Base-by-base conservation (phyloP, 2,113 vertebrate species). In the Deroptyus accipitrinus region DNA sequence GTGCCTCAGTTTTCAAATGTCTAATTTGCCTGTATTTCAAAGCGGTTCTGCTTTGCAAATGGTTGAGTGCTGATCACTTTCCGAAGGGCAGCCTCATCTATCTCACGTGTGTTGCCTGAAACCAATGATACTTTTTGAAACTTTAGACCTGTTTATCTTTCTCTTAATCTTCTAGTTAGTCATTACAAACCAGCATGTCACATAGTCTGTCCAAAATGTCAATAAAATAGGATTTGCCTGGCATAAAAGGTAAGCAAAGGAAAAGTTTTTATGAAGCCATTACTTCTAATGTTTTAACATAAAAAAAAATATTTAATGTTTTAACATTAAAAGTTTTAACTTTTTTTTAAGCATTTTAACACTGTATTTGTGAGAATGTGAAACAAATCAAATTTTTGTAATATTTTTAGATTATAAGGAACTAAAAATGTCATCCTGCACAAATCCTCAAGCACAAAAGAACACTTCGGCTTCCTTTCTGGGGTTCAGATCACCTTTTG, bases 401-500 rank as follows among this genome's bases (percentile, higher is more conserved):
- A 66, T 88, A 49, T 84, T 96, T 96, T 90, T 88, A 98, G 98
- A 93, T 94, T 62, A 95, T 12, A 70, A 95, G 93, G 96, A 97
- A 92, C 93, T 92, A 52, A 98, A 97, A 91, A 97, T 97, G 93
- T 95, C 98, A 37, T 92, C 91, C 83, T 14, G 44, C 42, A 83
- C 96, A 83, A 94, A 63, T 92, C 44, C 77, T 83, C 83, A 96
- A 83, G 85, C 95, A 70, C 96, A 78, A 67, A 98, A 98, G 87
- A 97, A 59, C 64, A 80, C 75, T 27, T 82, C 93, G 16, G 3
- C 97, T 83, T 97, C 97, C 15, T 93, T 97, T 83, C 94, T 96
- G 72, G 97, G 96, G 39, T 96, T 98, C 84, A 96, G 96, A 70
- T 98, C 98, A 10, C 98, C 98, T 1, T 97, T 98, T 41, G 93